Evolutionary conservation across 2,113 vertebrate species (phyloP).

Genomic region (Eira barbara): DNA sequence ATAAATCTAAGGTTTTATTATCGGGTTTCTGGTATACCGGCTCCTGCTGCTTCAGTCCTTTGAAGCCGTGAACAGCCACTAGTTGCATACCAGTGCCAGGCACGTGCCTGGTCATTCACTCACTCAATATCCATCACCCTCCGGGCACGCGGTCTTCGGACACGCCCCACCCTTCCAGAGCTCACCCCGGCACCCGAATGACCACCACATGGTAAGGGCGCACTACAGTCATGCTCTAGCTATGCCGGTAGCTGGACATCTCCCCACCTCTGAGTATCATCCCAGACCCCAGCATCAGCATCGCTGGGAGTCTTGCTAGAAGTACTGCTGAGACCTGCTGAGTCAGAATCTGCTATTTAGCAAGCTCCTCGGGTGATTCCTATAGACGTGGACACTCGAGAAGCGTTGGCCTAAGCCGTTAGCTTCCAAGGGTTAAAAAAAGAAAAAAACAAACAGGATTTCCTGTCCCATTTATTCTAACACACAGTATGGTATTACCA

Average conservation of each 20-base stretch:
- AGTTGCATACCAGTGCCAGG: too few species aligned
- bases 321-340: neutral
- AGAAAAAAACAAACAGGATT: neutral
- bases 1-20: neutral
- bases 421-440: neutral
- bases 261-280: neutral
- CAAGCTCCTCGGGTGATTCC: too few species aligned
- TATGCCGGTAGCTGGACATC: neutral
- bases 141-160: fast-evolving
- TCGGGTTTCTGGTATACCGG: neutral
- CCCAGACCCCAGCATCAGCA: too few species aligned
- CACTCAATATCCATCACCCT: neutral
- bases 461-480: neutral
- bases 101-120: neutral
- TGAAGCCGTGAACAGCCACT: too few species aligned
- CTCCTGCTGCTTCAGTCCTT: neutral
- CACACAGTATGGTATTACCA: neutral
- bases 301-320: neutral
- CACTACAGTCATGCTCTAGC: neutral
- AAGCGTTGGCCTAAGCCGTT: neutral
- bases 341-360: neutral
- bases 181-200: too few species aligned
- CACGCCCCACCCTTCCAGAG: neutral
- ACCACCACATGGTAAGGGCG: too few species aligned
- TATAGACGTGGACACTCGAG: neutral